These are phyloP conservation scores for Chlorops oryzae DNA, from an alignment of 1,140 invertebrate genomes.

Conservation along the genomic window DNA sequence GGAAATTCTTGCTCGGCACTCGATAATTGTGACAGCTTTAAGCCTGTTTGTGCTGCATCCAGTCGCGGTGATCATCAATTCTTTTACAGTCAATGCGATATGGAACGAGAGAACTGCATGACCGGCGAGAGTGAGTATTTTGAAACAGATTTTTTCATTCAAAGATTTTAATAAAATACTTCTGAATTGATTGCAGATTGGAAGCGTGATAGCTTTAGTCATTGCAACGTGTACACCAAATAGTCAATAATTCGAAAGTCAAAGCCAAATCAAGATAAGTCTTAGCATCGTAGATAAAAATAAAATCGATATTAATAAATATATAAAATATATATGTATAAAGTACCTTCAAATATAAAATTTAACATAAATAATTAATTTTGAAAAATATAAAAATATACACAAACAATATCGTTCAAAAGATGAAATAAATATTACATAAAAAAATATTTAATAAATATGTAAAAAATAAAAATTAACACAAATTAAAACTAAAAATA, in stretches of 20 bases:
- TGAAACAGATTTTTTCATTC: neutral
- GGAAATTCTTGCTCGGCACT: slow-evolving; percentile 21
- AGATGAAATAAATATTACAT: too few species aligned
- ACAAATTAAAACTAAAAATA: too few species aligned
- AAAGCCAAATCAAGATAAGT: too few species aligned
- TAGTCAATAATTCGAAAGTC: neutral
- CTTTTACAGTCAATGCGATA: slow-evolving; percentile 43
- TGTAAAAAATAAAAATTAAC: too few species aligned
- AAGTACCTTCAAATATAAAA: too few species aligned
- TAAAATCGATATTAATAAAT: too few species aligned
- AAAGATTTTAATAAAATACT: neutral
- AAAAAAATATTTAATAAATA: too few species aligned
- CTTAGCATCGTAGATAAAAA: too few species aligned
- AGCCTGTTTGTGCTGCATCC: slow-evolving; percentile 28
- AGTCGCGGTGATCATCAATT: slow-evolving; percentile 39
- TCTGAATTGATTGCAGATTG: slow-evolving; percentile 26
- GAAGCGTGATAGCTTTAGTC: slow-evolving; percentile 33
- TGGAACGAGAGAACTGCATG: slow-evolving; percentile 36
- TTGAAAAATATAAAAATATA: too few species aligned
- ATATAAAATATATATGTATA: too few species aligned
- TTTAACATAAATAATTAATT: too few species aligned
- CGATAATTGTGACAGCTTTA: slow-evolving; percentile 31
- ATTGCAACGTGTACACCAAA: slow-evolving; percentile 30
- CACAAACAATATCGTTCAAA: too few species aligned
- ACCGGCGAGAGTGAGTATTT: slow-evolving; percentile 33